These are phyloP conservation scores for Eledona agricola DNA, from an alignment of 2,888 invertebrate genomes.

Conservation along the genomic window DNA sequence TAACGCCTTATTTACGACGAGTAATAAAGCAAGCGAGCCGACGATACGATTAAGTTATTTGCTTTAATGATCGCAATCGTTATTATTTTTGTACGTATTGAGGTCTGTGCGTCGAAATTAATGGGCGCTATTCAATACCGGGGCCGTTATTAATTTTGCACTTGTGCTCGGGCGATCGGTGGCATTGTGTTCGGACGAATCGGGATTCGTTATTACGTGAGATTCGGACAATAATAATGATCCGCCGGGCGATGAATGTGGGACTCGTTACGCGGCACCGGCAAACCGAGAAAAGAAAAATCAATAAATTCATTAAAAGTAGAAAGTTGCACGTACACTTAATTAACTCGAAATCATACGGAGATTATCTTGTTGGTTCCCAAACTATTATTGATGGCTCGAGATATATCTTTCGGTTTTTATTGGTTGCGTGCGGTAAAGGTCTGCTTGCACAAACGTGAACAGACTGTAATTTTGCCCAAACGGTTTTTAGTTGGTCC, in stretches of 20 bases:
- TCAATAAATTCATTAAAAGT: no score
- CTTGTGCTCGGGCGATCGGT: constrained; percentile 8
- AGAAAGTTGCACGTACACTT: no score
- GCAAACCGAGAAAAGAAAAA: constrained; percentile 1
- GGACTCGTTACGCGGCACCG: constrained; percentile 6
- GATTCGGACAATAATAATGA: constrained; percentile 5
- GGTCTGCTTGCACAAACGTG: no score
- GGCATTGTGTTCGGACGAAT: constrained; percentile 9
- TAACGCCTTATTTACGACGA: constrained; percentile 19
- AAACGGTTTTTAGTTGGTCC: no score
- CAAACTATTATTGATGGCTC: no score
- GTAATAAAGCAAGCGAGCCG: constrained; percentile 20
- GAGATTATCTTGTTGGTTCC: no score
- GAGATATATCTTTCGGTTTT: no score
- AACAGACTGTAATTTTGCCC: no score
- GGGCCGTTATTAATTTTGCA: constrained; percentile 27
- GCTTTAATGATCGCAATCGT: constrained; percentile 28
- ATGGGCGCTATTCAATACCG: constrained; percentile 17
- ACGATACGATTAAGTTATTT: constrained; percentile 33
- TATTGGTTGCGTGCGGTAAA: no score
- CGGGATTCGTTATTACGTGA: constrained; percentile 5
- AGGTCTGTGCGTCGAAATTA: constrained; percentile 9
- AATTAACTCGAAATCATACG: no score
- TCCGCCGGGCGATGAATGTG: constrained; percentile 8
- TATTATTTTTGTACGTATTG: constrained; percentile 25